These are phyloP conservation scores for Hydrolagus affinis DNA, from an alignment of 2,113 vertebrate genomes.

Conservation along the genomic window DNA sequence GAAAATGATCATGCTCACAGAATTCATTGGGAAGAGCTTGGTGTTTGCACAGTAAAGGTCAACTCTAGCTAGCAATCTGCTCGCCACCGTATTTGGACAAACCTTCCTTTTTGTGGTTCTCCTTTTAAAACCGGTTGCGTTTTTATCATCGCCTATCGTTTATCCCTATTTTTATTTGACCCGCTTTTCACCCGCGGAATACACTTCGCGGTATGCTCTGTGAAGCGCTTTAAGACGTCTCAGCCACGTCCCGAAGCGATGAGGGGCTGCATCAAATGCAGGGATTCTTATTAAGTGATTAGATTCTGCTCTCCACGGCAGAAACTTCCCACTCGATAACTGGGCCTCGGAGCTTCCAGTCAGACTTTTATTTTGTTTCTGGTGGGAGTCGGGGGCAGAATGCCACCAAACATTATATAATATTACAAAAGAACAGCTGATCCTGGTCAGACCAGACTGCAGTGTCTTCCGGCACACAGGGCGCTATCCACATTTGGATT, in stretches of 20 bases:
- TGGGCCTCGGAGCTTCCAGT: not conserved
- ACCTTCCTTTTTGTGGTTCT: not conserved
- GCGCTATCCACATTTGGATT: not conserved
- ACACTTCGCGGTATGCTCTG: too few species aligned
- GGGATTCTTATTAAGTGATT: too few species aligned
- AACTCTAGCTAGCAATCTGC: not conserved
- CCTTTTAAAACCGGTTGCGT: not conserved
- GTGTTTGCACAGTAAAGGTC: conserved; percentile 16
- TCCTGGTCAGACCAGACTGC: not conserved
- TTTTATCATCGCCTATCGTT: not conserved
- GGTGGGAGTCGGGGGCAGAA: not conserved
- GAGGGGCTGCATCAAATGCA: too few species aligned
- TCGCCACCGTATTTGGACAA: not conserved
- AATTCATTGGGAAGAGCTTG: not conserved
- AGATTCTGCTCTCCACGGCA: not conserved
- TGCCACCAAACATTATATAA: not conserved
- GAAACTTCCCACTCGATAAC: not conserved
- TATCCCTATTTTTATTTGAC: too few species aligned
- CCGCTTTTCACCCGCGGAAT: too few species aligned
- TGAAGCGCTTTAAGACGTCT: too few species aligned
- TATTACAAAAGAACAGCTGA: not conserved
- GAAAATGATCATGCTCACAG: not conserved
- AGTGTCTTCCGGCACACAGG: not conserved
- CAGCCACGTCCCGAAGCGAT: too few species aligned
- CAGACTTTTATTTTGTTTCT: not conserved